Evolutionary conservation across 2,797 vertebrate genomes (phyloP).

Genomic region (Enteromius viviparus): DNA sequence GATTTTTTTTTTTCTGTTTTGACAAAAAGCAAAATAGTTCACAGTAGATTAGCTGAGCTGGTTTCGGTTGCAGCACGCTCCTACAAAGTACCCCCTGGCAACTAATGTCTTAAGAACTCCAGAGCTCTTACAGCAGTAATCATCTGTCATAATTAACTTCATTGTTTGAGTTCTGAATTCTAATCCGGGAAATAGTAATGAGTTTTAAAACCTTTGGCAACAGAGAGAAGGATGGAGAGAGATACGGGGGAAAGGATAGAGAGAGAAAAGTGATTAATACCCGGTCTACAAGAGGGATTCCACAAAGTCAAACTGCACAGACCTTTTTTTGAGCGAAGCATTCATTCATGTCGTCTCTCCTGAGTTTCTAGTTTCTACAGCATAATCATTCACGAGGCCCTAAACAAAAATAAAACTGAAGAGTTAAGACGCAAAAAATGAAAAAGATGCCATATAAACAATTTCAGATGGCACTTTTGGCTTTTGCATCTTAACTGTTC

Average conservation of each 20-base stretch:
- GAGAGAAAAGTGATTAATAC: slow-evolving; percentile 51
- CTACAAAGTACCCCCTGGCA: slow-evolving; percentile 42
- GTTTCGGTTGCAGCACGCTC: slow-evolving; percentile 14
- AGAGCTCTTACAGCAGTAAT: slow-evolving; percentile 61
- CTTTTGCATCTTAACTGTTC: not conserved
- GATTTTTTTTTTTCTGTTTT: slow-evolving; percentile 4
- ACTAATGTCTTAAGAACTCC: slow-evolving; percentile 50
- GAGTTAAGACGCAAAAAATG: no score
- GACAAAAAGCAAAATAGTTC: slow-evolving; percentile 38
- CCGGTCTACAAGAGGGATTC: slow-evolving; percentile 47
- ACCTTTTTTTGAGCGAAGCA: not conserved
- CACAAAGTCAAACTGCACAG: slow-evolving; percentile 41
- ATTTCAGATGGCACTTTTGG: not conserved
- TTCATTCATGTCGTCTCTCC: slow-evolving; percentile 1
- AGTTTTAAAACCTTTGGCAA: slow-evolving; percentile 66
- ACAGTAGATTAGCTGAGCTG: slow-evolving; percentile 12
- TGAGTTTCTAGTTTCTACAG: slow-evolving; percentile 5
- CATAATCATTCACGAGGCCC: not conserved
- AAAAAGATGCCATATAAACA: no score
- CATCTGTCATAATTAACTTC: slow-evolving; percentile 67
- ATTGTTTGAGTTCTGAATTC: slow-evolving; percentile 64
- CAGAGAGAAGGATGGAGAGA: slow-evolving; percentile 29
- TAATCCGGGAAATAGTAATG: slow-evolving; percentile 66
- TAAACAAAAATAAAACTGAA: not conserved
- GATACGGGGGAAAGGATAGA: slow-evolving; percentile 13